Conservation (phyloP, 53 echinoderm and acorn worm species). For the Paelopatides confundens region DNA sequence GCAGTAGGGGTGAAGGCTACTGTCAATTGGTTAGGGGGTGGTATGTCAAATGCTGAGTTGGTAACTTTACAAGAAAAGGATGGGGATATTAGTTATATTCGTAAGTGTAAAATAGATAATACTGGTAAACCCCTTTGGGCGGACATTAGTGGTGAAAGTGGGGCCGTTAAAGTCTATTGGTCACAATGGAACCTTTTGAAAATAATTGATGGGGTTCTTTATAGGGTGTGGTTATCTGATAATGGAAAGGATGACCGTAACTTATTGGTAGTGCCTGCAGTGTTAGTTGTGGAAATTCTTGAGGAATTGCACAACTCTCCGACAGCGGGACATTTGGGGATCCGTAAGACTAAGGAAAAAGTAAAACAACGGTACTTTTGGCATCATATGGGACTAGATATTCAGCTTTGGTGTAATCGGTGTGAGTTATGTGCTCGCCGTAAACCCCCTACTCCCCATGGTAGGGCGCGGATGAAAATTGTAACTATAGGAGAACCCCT, state of each 20-base stretch:
- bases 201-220: constrained; percentile 17
- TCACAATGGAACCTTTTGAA: constrained; percentile 31
- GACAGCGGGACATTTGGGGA: constrained; percentile 10
- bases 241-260: neutral
- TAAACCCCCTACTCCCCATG: no score
- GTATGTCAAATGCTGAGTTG: no score
- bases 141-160: neutral
- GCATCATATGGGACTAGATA: neutral
- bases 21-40: no score
- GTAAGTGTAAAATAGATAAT: no score
- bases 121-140: no score
- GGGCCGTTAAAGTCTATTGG: constrained; percentile 45
- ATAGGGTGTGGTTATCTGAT: constrained; percentile 44
- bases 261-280: neutral
- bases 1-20: no score
- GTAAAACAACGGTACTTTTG: neutral
- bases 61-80: no score
- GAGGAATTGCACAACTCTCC: constrained; percentile 26
- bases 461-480: no score
- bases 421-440: no score
- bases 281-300: neutral
- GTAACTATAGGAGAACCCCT: constrained; percentile 14
- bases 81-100: no score
- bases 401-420: no score
- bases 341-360: neutral